These are phyloP conservation scores for Lycaon pictus DNA, from an alignment of 2,113 vertebrate species.

Conservation along the genomic window DNA sequence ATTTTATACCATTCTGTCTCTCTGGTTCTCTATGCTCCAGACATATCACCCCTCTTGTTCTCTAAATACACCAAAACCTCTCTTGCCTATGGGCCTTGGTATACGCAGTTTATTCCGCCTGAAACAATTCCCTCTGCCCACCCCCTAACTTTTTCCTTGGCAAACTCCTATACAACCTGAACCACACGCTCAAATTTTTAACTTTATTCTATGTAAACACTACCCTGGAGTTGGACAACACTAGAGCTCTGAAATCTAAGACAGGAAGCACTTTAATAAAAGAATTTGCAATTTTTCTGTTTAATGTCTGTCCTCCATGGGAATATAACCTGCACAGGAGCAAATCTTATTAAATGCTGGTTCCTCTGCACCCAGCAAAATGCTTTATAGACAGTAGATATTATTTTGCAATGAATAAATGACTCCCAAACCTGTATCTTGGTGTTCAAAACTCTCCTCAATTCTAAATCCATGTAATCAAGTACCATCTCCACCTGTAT, in stretches of 20 bases:
- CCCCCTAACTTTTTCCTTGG: not conserved
- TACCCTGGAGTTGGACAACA: not conserved
- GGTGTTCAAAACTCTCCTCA: not conserved
- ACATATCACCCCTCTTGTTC: not conserved
- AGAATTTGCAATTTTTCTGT: not conserved
- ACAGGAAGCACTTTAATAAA: not conserved
- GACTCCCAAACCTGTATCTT: not conserved
- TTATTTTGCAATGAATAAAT: not conserved
- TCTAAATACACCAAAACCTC: not conserved
- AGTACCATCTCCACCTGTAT: not conserved
- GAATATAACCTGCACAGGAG: not conserved
- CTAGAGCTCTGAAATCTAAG: not conserved
- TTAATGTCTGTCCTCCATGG: not conserved
- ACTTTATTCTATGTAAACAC: not conserved
- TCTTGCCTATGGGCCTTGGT: not conserved
- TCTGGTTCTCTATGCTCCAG: not conserved
- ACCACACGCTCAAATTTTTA: not conserved
- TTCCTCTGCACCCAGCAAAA: not conserved
- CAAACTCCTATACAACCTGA: not conserved
- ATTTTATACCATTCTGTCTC: not conserved
- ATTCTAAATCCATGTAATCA: conserved; percentile 7
- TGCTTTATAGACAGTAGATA: not conserved
- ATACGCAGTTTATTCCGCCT: not conserved
- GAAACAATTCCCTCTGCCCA: not conserved
- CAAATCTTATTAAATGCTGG: not conserved